Evolutionary conservation across 2,113 vertebrate genomes (phyloP).

Genomic region (Tringa solitaria): DNA sequence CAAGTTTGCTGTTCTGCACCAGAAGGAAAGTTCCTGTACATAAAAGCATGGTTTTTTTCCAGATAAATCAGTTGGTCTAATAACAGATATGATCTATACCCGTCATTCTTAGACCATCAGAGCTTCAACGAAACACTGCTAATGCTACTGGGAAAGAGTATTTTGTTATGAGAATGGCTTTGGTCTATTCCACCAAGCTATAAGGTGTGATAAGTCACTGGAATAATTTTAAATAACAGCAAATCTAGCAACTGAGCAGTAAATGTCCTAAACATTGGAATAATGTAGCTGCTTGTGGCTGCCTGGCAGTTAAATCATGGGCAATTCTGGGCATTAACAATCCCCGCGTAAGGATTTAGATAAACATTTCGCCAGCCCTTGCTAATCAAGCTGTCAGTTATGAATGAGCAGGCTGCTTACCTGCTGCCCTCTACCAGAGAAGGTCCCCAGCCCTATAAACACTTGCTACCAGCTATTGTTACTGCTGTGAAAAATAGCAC

Average conservation of each 20-base stretch:
- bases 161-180: neutral
- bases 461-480: neutral
- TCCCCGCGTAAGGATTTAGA: neutral
- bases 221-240: slow-evolving; percentile 15
- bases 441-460: slow-evolving; percentile 37
- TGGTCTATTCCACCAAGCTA: neutral
- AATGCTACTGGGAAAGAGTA: neutral
- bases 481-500: neutral
- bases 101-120: neutral
- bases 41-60: neutral
- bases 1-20: neutral
- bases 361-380: neutral
- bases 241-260: slow-evolving; percentile 3
- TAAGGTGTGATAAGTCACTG: neutral
- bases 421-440: neutral
- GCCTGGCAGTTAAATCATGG: slow-evolving; percentile 20
- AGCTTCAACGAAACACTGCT: neutral
- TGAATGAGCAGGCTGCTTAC: neutral
- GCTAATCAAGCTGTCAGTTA: neutral
- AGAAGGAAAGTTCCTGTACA: neutral
- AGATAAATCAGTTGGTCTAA: neutral
- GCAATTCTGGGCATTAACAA: neutral
- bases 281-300: neutral
- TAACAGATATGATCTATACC: neutral
- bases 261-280: slow-evolving; percentile 11